phyloP scores from a whole-genome alignment of 2,113 vertebrate genomes.

The western clawed frog (Xenopus tropicalis) region UCB_Xtro_10.0 CM004451.2:15950501-15951000 shows the following conservation, averaged over 20 bases:
- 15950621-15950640: background rate
- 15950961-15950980: slow-evolving; percentile 97
- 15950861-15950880: background rate
- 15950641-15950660: slow-evolving; percentile 68
- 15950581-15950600: no score
- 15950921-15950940: slow-evolving; percentile 88
- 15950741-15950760: slow-evolving; percentile 76
- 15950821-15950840: background rate
- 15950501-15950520: no score
- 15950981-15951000: slow-evolving; percentile 96
- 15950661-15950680: slow-evolving; percentile 77
- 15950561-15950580: no score
- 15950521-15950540: no score
- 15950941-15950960: slow-evolving; percentile 86
- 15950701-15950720: slow-evolving; percentile 76
- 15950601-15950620: no score
- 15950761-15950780: slow-evolving; percentile 91
- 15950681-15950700: slow-evolving; percentile 95
- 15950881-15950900: slow-evolving; percentile 90
- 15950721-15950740: slow-evolving; percentile 83
- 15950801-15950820: slow-evolving; percentile 53
- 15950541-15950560: no score
- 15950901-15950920: slow-evolving; percentile 91
- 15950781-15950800: slow-evolving; percentile 93
- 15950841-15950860: background rate